A percentile compares a stretch with the other conserved stretches of the same genome.
Conservation (phyloP, 2,888 invertebrate species). For the Agonopterix alstromeriana region DNA sequence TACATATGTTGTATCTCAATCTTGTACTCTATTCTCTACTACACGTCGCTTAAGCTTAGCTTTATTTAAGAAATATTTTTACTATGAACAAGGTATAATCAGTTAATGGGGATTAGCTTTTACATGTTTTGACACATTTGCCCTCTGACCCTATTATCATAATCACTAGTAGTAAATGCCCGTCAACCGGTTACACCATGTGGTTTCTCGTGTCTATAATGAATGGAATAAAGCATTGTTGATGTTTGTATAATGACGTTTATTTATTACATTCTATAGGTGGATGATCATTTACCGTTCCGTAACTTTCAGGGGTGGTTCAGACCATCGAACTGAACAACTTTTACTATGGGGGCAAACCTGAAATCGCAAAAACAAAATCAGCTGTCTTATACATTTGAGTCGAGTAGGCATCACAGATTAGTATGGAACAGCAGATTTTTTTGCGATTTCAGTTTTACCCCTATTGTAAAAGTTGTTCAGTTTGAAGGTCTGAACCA, state of each 20-base stretch:
- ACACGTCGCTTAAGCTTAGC: slow-evolving; percentile 45
- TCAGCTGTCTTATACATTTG: too few species aligned
- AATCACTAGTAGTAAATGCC: background rate
- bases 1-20: slow-evolving; percentile 77
- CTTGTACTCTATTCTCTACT: slow-evolving; percentile 75
- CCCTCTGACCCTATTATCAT: too few species aligned
- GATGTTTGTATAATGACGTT: slow-evolving; percentile 39
- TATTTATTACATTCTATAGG: slow-evolving; percentile 7
- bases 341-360: too few species aligned
- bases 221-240: slow-evolving; percentile 44
- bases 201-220: slow-evolving; percentile 5
- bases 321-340: slow-evolving; percentile 1
- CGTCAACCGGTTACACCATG: background rate
- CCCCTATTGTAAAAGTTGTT: too few species aligned
- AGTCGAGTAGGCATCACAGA: too few species aligned
- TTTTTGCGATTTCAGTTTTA: too few species aligned
- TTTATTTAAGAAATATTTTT: slow-evolving; percentile 3
- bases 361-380: too few species aligned
- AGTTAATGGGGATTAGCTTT: too few species aligned
- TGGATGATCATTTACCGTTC: background rate
- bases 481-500: too few species aligned
- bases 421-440: too few species aligned
- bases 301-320: too few species aligned
- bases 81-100: slow-evolving; percentile 10
- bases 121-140: too few species aligned